Conservation (phyloP, 2,888 invertebrate species). For the Thalpophila matura region DNA sequence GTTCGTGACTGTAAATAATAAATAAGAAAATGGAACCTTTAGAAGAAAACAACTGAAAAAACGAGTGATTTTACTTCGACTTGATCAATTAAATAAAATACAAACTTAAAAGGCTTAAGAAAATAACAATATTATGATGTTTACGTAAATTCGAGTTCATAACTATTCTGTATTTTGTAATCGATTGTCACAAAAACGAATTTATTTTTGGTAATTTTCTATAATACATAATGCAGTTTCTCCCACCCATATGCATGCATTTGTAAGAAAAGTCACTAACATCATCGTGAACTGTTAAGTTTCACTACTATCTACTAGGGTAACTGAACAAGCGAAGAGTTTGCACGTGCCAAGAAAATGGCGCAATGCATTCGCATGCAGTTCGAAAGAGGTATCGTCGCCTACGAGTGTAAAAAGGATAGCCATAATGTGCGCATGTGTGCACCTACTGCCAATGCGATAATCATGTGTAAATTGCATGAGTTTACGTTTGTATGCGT, state of each 20-base stretch:
- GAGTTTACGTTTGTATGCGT: conserved; percentile 52
- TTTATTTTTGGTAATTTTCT: neutral
- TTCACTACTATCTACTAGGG: conserved; percentile 82
- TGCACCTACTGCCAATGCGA: conserved; percentile 62
- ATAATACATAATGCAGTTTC: neutral
- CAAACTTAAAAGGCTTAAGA: too few species aligned
- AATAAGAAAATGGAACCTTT: neutral
- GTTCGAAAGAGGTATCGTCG: conserved; percentile 70
- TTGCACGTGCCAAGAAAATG: conserved; percentile 78
- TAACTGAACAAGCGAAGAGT: conserved; percentile 75
- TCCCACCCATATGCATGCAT: conserved; percentile 8
- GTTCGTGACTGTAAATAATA: neutral
- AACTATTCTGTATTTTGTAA: neutral
- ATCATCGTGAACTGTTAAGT: conserved; percentile 72
- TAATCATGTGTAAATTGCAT: conserved; percentile 74
- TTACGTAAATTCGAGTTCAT: too few species aligned
- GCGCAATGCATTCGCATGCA: conserved; percentile 82
- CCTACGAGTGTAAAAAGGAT: conserved; percentile 78
- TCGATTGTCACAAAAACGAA: neutral
- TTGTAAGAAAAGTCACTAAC: conserved; percentile 44
- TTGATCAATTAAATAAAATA: neutral
- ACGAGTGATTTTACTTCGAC: neutral
- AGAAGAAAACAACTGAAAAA: neutral
- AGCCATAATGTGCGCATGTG: conserved; percentile 72
- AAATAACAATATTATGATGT: too few species aligned